These are phyloP conservation scores for Nothobranchius kuhntae DNA, from an alignment of 2,113 vertebrate species.

Conservation along the genomic window DNA sequence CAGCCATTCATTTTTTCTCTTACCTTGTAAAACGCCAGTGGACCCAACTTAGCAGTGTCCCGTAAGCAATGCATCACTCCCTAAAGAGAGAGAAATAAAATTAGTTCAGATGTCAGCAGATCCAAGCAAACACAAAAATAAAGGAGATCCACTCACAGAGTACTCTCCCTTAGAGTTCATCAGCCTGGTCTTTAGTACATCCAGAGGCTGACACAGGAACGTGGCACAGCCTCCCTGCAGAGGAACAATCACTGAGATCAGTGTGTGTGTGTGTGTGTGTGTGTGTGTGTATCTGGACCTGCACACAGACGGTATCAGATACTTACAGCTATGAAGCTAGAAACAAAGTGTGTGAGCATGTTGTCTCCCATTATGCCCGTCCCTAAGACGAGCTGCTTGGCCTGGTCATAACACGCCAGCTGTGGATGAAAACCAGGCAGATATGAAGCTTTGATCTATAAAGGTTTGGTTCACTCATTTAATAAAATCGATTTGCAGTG, in stretches of 20 bases:
- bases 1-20: not conserved
- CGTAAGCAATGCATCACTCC: constrained; percentile 87
- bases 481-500: too few species aligned
- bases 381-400: constrained; percentile 92
- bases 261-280: too few species aligned
- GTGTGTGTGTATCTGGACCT: too few species aligned
- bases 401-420: constrained; percentile 96
- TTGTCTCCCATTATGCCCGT: constrained; percentile 88
- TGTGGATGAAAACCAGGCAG: constrained; percentile 41
- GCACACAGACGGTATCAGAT: constrained; percentile 1
- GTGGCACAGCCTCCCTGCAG: constrained; percentile 93
- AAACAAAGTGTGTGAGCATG: constrained; percentile 89
- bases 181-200: constrained; percentile 93
- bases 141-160: constrained; percentile 73
- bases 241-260: not conserved
- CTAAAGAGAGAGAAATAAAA: constrained; percentile 65
- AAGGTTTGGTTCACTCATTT: too few species aligned
- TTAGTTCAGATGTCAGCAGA: not conserved
- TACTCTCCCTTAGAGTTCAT: constrained; percentile 98
- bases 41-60: constrained; percentile 90
- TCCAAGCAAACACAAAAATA: not conserved
- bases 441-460: too few species aligned
- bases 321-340: constrained; percentile 96
- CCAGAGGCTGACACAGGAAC: constrained; percentile 93
- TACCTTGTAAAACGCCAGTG: constrained; percentile 95